Percentiles rank a stretch among this genome's conserved stretches.
phyloP scores from a whole-genome alignment of 2,113 vertebrate species.

The Anhinga anhinga region DNA sequence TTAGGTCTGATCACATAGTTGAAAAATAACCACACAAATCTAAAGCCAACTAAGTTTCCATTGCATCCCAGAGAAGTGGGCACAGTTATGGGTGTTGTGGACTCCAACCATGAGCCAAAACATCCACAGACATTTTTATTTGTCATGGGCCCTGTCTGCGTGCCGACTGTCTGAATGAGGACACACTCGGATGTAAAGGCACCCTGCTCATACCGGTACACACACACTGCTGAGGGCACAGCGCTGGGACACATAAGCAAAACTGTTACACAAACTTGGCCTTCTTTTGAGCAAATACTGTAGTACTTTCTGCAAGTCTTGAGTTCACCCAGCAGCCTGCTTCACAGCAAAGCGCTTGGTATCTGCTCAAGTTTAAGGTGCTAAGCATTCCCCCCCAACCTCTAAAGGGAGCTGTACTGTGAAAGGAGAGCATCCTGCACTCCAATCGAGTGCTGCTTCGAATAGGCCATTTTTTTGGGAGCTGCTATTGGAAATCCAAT shows the following conservation, averaged over 20 bases:
- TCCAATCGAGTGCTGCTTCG: background rate
- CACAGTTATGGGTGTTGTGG: background rate
- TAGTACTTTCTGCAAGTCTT: background rate
- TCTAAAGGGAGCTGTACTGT: background rate
- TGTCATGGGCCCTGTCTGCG: fast-evolving
- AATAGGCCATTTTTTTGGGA: background rate
- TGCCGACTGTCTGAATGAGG: background rate
- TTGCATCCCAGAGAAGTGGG: background rate
- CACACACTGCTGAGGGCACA: fast-evolving
- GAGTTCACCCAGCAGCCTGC: background rate
- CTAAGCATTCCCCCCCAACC: background rate
- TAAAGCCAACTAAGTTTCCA: background rate
- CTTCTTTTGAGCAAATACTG: background rate
- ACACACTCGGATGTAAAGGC: too few relatives aligned
- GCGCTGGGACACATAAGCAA: fast-evolving
- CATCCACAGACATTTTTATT: too few relatives aligned
- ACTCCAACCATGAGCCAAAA: background rate
- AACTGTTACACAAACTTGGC: background rate
- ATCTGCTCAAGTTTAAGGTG: background rate
- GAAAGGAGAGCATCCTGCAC: background rate
- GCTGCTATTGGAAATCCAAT: background rate
- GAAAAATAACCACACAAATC: background rate
- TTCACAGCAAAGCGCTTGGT: background rate
- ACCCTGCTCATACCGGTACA: fast-evolving
- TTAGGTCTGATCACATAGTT: background rate